Evolutionary conservation across 2,113 vertebrate genomes (phyloP).

Genomic region (Stomatorhinus ivindoensis): DNA sequence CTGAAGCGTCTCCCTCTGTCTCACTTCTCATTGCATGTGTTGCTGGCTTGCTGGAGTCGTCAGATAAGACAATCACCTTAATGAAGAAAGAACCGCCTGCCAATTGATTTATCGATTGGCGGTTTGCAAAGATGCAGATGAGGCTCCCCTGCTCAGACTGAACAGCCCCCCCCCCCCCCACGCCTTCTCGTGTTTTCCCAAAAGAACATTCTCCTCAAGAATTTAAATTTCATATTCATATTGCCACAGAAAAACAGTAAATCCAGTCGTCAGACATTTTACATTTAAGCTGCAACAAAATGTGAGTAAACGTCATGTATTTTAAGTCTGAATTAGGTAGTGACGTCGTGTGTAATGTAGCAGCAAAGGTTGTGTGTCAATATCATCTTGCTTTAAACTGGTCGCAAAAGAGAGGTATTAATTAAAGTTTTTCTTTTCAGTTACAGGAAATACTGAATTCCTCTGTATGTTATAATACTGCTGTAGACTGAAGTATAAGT

Average conservation of each 20-base stretch:
- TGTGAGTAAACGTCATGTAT: background rate
- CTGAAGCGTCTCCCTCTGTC: conserved; percentile 18
- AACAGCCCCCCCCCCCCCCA: background rate
- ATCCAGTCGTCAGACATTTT: background rate
- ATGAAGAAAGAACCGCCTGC: conserved; percentile 4
- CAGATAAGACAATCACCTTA: conserved; percentile 16
- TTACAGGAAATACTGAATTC: background rate
- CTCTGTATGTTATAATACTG: background rate
- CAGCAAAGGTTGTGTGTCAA: background rate
- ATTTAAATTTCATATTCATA: background rate
- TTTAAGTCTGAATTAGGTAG: background rate
- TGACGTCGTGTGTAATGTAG: background rate
- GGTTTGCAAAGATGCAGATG: background rate
- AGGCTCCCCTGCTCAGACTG: no score
- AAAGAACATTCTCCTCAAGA: background rate
- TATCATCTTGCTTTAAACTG: background rate
- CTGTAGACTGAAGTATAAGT: background rate
- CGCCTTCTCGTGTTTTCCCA: background rate
- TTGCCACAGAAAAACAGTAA: background rate
- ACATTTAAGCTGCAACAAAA: background rate
- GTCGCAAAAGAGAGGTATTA: background rate
- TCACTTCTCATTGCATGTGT: background rate
- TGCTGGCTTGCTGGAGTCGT: background rate
- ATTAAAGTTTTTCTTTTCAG: background rate
- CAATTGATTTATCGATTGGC: background rate